phyloP scores from a whole-genome alignment of 2,888 invertebrate genomes.

The Julus scandinavius region DNA sequence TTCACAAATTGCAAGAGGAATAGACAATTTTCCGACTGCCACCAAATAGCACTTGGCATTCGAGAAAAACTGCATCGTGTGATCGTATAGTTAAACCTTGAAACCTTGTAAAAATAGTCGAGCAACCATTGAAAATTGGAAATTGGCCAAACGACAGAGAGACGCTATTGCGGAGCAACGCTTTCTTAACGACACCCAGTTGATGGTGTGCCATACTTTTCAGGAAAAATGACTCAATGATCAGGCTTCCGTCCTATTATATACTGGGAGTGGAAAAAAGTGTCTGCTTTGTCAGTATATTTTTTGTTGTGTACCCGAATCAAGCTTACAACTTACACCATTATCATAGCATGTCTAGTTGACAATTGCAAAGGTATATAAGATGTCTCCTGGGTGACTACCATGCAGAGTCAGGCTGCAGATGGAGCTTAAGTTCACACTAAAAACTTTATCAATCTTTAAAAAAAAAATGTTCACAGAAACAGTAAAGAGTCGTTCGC shows the following conservation, averaged over 20 bases:
- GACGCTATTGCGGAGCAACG: background rate
- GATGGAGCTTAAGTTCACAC: no score
- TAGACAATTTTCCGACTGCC: background rate
- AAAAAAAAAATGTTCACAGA: no score
- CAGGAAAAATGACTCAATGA: background rate
- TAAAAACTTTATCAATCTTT: no score
- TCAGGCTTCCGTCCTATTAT: background rate
- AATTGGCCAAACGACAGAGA: background rate
- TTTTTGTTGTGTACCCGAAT: no score
- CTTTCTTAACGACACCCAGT: background rate
- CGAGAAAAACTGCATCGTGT: background rate
- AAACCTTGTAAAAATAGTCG: constrained; percentile 18
- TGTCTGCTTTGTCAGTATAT: no score
- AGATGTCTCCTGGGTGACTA: no score
- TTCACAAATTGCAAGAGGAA: background rate
- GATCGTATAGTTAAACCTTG: background rate
- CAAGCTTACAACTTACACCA: no score
- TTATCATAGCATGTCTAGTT: no score
- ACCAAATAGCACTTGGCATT: background rate
- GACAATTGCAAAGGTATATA: no score
- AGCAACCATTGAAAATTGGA: background rate
- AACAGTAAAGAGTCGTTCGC: no score
- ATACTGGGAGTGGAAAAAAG: no score
- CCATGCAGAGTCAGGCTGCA: no score
- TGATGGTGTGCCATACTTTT: background rate